Percentiles rank a stretch among this genome's conserved stretches.
Conservation (phyloP, 2,113 vertebrate species). For the Malurus melanocephalus region DNA sequence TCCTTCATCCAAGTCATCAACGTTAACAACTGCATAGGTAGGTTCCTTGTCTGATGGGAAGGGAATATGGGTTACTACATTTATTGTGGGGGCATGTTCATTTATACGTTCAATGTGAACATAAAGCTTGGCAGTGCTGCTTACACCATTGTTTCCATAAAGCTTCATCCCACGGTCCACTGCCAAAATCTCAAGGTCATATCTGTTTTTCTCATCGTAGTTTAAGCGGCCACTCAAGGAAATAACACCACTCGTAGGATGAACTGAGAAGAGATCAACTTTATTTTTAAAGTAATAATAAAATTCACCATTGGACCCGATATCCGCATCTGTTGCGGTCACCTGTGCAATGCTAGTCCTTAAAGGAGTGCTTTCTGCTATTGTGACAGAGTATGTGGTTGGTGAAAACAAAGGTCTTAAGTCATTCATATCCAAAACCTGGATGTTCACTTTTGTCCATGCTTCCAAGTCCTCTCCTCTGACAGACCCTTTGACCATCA, state of each 20-base stretch:
- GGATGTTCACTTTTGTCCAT: conserved; percentile 94
- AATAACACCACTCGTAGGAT: conserved; percentile 93
- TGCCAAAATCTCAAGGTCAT: conserved; percentile 91
- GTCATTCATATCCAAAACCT: conserved; percentile 97
- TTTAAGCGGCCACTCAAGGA: conserved; percentile 90
- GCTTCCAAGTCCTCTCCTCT: conserved; percentile 91
- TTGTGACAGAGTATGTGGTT: conserved; percentile 93
- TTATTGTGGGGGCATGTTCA: conserved; percentile 84
- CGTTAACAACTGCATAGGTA: conserved; percentile 82
- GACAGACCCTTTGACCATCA: conserved; percentile 91
- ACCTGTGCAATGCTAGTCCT: conserved; percentile 97
- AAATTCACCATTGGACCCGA: conserved; percentile 97
- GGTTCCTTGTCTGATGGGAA: conserved; percentile 79
- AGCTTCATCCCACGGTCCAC: conserved; percentile 98
- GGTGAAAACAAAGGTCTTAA: conserved; percentile 97
- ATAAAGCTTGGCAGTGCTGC: conserved; percentile 95
- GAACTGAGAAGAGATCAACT: conserved; percentile 92
- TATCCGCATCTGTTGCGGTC: conserved; percentile 96
- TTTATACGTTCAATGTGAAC: conserved; percentile 93
- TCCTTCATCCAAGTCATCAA: conserved; percentile 88
- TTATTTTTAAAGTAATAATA: conserved; percentile 97
- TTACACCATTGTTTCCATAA: conserved; percentile 95
- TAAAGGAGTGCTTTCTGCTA: conserved; percentile 92
- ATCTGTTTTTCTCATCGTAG: conserved; percentile 84
- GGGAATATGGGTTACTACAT: conserved; percentile 78